These are phyloP conservation scores for Hyles euphorbiae DNA, from an alignment of 1,140 invertebrate genomes.

Conservation along the genomic window DNA sequence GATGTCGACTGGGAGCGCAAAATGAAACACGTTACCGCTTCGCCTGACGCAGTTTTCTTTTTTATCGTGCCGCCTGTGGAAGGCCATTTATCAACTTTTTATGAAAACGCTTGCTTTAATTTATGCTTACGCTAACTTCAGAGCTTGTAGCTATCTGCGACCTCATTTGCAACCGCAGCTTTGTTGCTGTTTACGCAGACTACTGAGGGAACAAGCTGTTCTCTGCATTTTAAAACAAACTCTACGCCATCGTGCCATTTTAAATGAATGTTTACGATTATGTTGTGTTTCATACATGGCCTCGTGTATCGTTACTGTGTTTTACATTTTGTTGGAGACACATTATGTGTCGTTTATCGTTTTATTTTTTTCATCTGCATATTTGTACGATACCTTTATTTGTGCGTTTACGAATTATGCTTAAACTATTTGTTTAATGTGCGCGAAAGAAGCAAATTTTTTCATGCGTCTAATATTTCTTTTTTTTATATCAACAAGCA, in stretches of 20 bases:
- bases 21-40: constrained; percentile 71
- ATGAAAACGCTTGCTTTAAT: constrained; percentile 72
- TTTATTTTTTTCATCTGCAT: too few relatives aligned
- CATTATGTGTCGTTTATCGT: too few relatives aligned
- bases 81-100: constrained; percentile 73
- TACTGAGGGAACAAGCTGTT: constrained; percentile 24
- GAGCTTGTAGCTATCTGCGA: constrained; percentile 54
- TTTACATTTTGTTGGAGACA: background rate
- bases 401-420: too few relatives aligned
- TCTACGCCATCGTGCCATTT: constrained; percentile 11
- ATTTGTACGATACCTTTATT: too few relatives aligned
- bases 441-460: background rate
- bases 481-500: background rate
- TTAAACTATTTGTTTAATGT: too few relatives aligned
- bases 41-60: constrained; percentile 62
- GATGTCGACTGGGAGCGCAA: constrained; percentile 62
- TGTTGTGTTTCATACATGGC: constrained; percentile 13
- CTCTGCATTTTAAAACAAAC: constrained; percentile 26
- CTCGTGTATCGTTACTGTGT: background rate
- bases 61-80: constrained; percentile 65
- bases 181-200: constrained; percentile 47
- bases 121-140: constrained; percentile 70
- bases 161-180: constrained; percentile 56
- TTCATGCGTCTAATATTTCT: background rate
- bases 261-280: constrained; percentile 23